Evolutionary conservation across 2,888 invertebrate species (phyloP).

Genomic region (Abrostola tripartita): DNA sequence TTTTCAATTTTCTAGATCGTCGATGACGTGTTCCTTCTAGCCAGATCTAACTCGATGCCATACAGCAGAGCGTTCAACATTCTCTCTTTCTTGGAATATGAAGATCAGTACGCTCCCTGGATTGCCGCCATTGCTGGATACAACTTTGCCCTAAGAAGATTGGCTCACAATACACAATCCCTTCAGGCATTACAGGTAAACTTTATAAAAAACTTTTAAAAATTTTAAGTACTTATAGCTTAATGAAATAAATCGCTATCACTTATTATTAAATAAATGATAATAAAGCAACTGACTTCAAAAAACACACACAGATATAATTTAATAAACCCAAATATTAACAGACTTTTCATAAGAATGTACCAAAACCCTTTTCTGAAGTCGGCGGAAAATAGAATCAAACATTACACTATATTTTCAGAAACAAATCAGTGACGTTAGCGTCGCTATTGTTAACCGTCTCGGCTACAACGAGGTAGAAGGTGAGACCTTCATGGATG

Average conservation of each 20-base stretch:
- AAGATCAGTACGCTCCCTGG: slow-evolving; percentile 92
- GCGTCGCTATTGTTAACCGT: slow-evolving; percentile 80
- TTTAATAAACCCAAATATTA: too few relatives aligned
- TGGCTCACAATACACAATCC: slow-evolving; percentile 73
- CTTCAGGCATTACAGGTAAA: slow-evolving; percentile 68
- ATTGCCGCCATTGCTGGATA: slow-evolving; percentile 88
- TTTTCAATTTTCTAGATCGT: slow-evolving; percentile 76
- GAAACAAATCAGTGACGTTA: slow-evolving; percentile 79
- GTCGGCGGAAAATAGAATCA: too few relatives aligned
- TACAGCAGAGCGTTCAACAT: slow-evolving; percentile 88
- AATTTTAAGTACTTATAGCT: too few relatives aligned
- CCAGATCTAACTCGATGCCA: slow-evolving; percentile 83
- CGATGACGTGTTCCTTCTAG: slow-evolving; percentile 90
- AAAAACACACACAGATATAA: too few relatives aligned
- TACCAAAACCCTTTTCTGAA: too few relatives aligned
- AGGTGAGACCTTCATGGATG: slow-evolving; percentile 83
- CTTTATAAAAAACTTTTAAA: background rate
- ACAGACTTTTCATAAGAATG: too few relatives aligned
- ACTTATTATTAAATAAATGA: too few relatives aligned
- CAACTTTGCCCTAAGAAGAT: slow-evolving; percentile 75
- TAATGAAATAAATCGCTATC: too few relatives aligned
- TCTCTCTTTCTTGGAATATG: slow-evolving; percentile 87
- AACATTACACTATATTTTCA: slow-evolving; percentile 58
- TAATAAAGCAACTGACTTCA: too few relatives aligned
- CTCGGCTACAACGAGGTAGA: slow-evolving; percentile 83